Conservation (phyloP, 2,888 invertebrate genomes). For the Clitarchus hookeri region DNA sequence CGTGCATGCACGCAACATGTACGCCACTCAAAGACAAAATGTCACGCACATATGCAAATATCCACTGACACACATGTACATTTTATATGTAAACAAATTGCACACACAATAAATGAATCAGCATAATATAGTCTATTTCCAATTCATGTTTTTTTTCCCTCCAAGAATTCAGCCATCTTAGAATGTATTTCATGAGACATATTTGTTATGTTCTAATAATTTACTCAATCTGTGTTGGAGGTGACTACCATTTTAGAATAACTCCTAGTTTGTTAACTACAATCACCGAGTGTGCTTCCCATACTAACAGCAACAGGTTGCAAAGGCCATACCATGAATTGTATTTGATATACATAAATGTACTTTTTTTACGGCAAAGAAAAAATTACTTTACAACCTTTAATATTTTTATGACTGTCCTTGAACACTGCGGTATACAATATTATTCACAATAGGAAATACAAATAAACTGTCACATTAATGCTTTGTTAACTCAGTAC, state of each 20-base stretch:
- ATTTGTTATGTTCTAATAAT: not conserved
- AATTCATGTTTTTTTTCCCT: slow-evolving; percentile 47
- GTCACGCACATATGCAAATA: slow-evolving; percentile 46
- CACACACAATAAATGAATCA: slow-evolving; percentile 56
- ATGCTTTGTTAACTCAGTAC: not conserved
- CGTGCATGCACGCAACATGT: slow-evolving; percentile 43
- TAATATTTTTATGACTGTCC: not conserved
- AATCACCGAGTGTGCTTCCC: not conserved
- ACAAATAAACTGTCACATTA: not conserved
- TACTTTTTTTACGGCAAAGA: not conserved
- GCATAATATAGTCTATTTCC: slow-evolving; percentile 50
- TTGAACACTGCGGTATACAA: not conserved
- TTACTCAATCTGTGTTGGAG: not conserved
- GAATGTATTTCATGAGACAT: not conserved
- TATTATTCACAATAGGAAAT: not conserved
- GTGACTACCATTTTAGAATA: not conserved
- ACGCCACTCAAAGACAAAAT: slow-evolving; percentile 45
- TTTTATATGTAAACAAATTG: slow-evolving; percentile 44
- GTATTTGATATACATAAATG: not conserved
- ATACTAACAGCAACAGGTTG: slow-evolving; percentile 14
- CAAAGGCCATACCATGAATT: not conserved
- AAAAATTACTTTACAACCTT: not conserved
- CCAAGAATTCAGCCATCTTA: slow-evolving; percentile 45
- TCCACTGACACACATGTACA: slow-evolving; percentile 44
- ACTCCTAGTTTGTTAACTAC: not conserved